These are phyloP conservation scores for Gymnobelideus leadbeateri DNA, from an alignment of 2,113 vertebrate genomes.

Conservation along the genomic window DNA sequence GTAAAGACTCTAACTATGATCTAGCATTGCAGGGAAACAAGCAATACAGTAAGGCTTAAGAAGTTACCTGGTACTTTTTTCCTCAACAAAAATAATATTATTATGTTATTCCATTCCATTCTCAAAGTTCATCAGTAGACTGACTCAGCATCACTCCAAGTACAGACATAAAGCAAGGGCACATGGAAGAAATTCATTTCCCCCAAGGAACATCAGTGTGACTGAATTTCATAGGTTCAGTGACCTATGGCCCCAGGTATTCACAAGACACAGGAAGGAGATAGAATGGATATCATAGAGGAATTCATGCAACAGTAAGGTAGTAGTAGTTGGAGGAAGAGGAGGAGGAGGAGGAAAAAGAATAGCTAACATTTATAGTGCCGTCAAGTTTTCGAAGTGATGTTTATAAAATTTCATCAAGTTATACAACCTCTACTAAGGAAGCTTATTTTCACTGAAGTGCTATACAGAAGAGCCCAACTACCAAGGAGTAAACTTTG, in stretches of 20 bases:
- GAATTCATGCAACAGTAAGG: not conserved
- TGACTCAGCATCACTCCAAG: not conserved
- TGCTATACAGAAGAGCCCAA: not conserved
- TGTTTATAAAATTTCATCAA: not conserved
- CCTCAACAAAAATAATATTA: not conserved
- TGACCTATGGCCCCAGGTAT: too few species aligned
- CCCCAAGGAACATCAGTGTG: not conserved
- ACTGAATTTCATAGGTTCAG: not conserved
- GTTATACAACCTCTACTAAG: not conserved
- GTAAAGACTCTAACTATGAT: not conserved
- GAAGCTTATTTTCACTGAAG: not conserved
- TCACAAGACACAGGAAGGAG: not conserved
- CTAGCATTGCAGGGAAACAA: constrained; percentile 11
- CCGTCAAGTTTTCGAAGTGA: not conserved
- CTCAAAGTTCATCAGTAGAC: not conserved
- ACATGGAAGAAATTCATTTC: not conserved
- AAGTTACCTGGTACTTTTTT: not conserved
- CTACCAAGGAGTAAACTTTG: not conserved
- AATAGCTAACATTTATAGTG: not conserved
- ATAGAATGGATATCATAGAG: not conserved
- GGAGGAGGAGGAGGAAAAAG: not conserved
- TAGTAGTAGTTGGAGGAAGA: not conserved
- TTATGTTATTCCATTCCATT: not conserved
- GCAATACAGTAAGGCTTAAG: not conserved
- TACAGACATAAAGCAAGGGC: not conserved